A percentile compares a stretch with the other conserved stretches of the same genome.
These are phyloP conservation scores for Rhinoraja longicauda DNA, from an alignment of 2,797 vertebrate species.

Conservation along the genomic window DNA sequence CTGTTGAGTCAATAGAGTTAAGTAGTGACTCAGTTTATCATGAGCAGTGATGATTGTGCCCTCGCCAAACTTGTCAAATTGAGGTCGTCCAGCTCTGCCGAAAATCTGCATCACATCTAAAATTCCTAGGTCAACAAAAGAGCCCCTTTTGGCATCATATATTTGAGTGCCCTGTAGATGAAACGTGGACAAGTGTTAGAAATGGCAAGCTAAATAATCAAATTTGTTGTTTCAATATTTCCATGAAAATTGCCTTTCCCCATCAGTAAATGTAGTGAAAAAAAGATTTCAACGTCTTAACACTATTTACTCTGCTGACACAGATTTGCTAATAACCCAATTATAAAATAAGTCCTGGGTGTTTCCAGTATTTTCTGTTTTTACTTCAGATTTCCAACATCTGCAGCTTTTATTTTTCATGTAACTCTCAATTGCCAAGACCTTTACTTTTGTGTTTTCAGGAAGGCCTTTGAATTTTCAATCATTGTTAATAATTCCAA, in stretches of 20 bases:
- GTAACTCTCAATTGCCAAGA: background rate
- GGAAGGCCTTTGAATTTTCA: background rate
- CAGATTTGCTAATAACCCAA: background rate
- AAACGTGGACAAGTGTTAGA: constrained; percentile 39
- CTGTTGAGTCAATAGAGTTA: constrained; percentile 92
- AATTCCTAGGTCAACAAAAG: constrained; percentile 94
- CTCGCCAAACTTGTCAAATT: constrained; percentile 92
- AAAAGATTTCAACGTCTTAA: background rate
- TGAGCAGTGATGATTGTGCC: constrained; percentile 92
- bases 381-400: too few species aligned
- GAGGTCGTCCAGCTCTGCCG: constrained; percentile 86
- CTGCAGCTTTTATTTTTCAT: too few species aligned
- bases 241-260: background rate
- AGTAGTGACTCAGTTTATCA: constrained; percentile 93
- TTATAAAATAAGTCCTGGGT: background rate
- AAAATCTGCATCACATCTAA: constrained; percentile 99
- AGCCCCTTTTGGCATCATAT: constrained; percentile 90
- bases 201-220: constrained; percentile 46
- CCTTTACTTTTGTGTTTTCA: background rate
- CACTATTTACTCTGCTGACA: background rate
- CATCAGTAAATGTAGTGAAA: background rate
- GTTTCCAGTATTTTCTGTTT: too few species aligned
- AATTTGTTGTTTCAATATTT: constrained; percentile 34
- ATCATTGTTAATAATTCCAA: background rate
- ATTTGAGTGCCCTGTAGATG: constrained; percentile 86